Evolutionary conservation across 2,888 invertebrate genomes (phyloP).

Genomic region (Drosophila maculinotata): DNA sequence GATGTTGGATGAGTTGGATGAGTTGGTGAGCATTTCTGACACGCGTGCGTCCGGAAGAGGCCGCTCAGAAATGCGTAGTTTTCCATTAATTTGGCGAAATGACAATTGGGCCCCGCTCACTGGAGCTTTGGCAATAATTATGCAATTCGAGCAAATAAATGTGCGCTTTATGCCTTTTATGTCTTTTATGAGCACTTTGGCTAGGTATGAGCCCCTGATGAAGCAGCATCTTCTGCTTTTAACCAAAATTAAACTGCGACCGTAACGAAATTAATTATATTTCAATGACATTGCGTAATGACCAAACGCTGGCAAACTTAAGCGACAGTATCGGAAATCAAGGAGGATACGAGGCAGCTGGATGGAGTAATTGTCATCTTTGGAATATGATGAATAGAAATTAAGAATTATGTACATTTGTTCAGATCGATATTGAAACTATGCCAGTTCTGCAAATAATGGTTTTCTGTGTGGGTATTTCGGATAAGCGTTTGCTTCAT

Average conservation of each 20-base stretch:
- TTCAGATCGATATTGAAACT: slow-evolving; percentile 14
- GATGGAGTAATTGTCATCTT: slow-evolving; percentile 18
- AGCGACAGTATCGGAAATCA: slow-evolving; percentile 12
- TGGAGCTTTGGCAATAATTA: slow-evolving; percentile 55
- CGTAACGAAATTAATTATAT: slow-evolving; percentile 72
- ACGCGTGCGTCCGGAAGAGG: slow-evolving; percentile 23
- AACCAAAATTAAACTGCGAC: slow-evolving; percentile 55
- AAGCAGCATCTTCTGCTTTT: slow-evolving; percentile 49
- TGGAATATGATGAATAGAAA: slow-evolving; percentile 65
- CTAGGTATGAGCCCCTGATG: slow-evolving; percentile 18
- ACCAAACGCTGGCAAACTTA: slow-evolving; percentile 26
- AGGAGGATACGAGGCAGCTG: background rate
- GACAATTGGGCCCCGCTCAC: slow-evolving; percentile 25
- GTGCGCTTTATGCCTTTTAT: slow-evolving; percentile 64
- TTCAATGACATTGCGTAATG: slow-evolving; percentile 67
- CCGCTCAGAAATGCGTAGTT: slow-evolving; percentile 22
- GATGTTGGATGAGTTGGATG: slow-evolving; percentile 28
- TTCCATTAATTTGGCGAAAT: slow-evolving; percentile 52
- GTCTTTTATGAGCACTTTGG: slow-evolving; percentile 61
- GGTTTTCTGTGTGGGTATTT: background rate
- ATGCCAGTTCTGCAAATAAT: slow-evolving; percentile 30
- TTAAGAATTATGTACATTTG: slow-evolving; percentile 46
- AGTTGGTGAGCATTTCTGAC: background rate
- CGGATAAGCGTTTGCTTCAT: background rate
- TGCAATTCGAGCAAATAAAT: slow-evolving; percentile 62